These are phyloP conservation scores for Phenganax stokvisi DNA, from an alignment of 92 coral and sea anemone genomes.

Conservation along the genomic window DNA sequence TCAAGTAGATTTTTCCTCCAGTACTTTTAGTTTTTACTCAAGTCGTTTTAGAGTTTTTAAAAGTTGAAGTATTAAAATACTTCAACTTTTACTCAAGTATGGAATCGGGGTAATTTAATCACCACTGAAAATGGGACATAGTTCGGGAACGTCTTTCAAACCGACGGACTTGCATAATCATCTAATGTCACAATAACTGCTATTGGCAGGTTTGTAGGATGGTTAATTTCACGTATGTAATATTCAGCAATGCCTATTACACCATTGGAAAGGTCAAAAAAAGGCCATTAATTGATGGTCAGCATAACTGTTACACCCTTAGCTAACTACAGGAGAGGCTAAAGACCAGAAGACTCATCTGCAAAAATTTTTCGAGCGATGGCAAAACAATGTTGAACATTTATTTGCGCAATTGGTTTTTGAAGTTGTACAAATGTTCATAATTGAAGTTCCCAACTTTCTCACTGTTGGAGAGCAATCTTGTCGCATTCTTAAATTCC, in stretches of 20 bases:
- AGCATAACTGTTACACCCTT: too few relatives aligned
- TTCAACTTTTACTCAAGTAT: too few relatives aligned
- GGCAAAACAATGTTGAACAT: not conserved
- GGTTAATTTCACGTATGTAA: not conserved
- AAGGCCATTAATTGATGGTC: too few relatives aligned
- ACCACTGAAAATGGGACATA: not conserved
- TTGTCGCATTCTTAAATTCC: not conserved
- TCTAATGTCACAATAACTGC: not conserved
- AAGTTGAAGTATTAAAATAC: too few relatives aligned
- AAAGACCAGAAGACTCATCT: not conserved
- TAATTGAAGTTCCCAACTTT: too few relatives aligned
- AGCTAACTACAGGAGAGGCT: not conserved
- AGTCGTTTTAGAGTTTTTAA: too few relatives aligned
- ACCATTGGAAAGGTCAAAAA: too few relatives aligned
- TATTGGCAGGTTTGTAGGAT: not conserved
- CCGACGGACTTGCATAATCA: not conserved
- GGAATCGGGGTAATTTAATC: too few relatives aligned
- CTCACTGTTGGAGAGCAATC: too few relatives aligned
- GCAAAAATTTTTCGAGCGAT: not conserved
- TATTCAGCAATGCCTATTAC: not conserved
- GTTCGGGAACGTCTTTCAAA: not conserved
- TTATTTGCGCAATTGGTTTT: not conserved
- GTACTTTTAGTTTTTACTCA: too few relatives aligned
- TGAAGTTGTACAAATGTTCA: not conserved
- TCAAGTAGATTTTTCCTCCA: too few relatives aligned